phyloP scores from a whole-genome alignment of 2,113 vertebrate genomes.

The Labrus mixtus region DNA sequence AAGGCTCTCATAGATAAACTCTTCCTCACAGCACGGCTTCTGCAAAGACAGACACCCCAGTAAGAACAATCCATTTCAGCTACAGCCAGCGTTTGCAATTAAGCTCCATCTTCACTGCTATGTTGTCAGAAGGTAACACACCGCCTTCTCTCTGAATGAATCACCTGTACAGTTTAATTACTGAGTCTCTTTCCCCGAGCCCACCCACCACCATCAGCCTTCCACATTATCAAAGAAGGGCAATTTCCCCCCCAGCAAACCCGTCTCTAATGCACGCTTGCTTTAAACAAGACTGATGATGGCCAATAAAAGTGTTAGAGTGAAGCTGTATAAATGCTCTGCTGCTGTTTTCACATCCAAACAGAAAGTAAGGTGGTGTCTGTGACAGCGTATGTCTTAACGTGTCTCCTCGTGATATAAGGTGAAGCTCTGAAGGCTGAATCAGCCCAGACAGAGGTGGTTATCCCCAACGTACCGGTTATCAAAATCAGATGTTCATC shows the following conservation, averaged over 20 bases:
- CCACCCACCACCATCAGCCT: conserved; percentile 68
- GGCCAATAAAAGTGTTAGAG: conserved; percentile 66
- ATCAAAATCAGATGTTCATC: conserved; percentile 47
- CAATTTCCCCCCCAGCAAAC: conserved; percentile 66
- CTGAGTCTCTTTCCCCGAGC: conserved; percentile 70
- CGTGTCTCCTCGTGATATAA: conserved; percentile 24
- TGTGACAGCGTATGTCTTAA: conserved; percentile 51
- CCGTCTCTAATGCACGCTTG: conserved; percentile 63
- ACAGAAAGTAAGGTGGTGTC: conserved; percentile 62
- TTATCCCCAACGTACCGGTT: conserved; percentile 16
- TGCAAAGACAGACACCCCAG: conserved; percentile 62
- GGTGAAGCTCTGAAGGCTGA: conserved; percentile 45
- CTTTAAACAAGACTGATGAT: conserved; percentile 77
- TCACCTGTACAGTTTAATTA: conserved; percentile 84
- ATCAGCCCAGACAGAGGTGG: conserved; percentile 42
- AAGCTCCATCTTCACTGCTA: conserved; percentile 71
- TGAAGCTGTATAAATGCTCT: conserved; percentile 72
- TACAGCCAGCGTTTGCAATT: conserved; percentile 68
- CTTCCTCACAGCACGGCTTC: conserved; percentile 63
- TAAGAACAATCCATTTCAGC: conserved; percentile 74
- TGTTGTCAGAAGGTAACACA: conserved; percentile 67
- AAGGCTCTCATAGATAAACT: conserved; percentile 52
- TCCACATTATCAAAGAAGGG: conserved; percentile 77
- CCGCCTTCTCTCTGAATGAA: conserved; percentile 81
- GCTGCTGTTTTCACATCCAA: conserved; percentile 65